These are phyloP conservation scores for Xenops minutus DNA, from an alignment of 2,797 vertebrate species.

Conservation along the genomic window DNA sequence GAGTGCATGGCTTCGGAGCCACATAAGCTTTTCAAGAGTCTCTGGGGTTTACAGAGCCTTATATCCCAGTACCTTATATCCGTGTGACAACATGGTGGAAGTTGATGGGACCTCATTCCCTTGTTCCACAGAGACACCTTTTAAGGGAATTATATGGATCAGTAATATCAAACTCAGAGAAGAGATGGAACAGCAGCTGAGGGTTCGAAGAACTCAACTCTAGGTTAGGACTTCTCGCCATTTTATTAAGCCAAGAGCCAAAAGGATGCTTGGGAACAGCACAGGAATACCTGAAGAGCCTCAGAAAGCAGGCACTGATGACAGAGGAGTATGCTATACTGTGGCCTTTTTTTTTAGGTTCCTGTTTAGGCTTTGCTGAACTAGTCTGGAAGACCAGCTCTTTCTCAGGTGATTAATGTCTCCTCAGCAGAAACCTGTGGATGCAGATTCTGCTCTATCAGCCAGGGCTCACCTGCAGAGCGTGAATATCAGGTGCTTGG, in stretches of 20 bases:
- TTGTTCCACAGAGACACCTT: neutral
- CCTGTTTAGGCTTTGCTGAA: neutral
- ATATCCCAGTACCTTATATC: neutral
- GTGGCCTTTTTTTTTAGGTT: neutral
- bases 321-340: neutral
- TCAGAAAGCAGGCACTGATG: neutral
- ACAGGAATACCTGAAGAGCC: neutral
- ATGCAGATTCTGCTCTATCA: constrained; percentile 52
- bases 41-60: neutral
- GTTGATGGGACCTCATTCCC: neutral
- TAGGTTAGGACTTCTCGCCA: neutral
- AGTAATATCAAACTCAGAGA: neutral
- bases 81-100: neutral
- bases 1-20: neutral
- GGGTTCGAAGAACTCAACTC: neutral
- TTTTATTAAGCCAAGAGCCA: neutral
- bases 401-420: constrained; percentile 39
- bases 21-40: neutral
- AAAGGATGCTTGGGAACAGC: neutral
- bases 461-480: constrained; percentile 43
- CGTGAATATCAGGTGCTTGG: constrained; percentile 42
- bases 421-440: constrained; percentile 47
- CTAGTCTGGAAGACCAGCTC: constrained; percentile 1
- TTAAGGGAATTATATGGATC: neutral
- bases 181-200: neutral